Evolutionary conservation across 2,888 invertebrate genomes (phyloP).

Genomic region (Pristionchus japonicus): DNA sequence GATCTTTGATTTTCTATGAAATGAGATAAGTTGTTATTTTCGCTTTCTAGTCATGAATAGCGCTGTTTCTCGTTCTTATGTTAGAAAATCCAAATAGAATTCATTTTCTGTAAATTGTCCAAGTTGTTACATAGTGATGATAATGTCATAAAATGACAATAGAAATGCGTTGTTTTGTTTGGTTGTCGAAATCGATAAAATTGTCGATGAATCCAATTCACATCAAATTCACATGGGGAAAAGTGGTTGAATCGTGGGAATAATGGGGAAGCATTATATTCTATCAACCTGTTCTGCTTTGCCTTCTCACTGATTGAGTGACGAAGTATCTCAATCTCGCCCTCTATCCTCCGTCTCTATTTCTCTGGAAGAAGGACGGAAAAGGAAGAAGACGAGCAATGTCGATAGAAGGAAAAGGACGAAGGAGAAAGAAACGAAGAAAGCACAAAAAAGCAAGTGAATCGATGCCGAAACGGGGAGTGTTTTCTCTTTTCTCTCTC

Average conservation of each 20-base stretch:
- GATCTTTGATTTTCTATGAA: not conserved
- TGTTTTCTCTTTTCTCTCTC: slow-evolving; percentile 10
- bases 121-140: not conserved
- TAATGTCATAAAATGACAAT: not conserved
- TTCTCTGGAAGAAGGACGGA: not conserved
- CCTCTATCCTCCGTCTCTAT: not conserved
- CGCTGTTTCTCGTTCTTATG: no score
- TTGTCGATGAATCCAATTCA: not conserved
- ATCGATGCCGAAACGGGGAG: not conserved
- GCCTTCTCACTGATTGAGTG: not conserved
- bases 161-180: not conserved
- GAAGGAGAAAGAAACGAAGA: slow-evolving; percentile 2
- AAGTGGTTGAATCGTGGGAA: not conserved
- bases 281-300: not conserved
- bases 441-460: not conserved
- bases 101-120: not conserved
- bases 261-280: not conserved
- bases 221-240: not conserved
- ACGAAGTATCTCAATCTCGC: not conserved
- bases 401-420: slow-evolving; percentile 10
- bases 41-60: not conserved
- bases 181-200: slow-evolving; percentile 21
- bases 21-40: not conserved
- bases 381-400: not conserved
- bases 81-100: not conserved